Percentiles rank a stretch among this genome's conserved stretches.
phyloP scores from a whole-genome alignment of 2,797 vertebrate genomes.

The Clarias laeviceps region DNA sequence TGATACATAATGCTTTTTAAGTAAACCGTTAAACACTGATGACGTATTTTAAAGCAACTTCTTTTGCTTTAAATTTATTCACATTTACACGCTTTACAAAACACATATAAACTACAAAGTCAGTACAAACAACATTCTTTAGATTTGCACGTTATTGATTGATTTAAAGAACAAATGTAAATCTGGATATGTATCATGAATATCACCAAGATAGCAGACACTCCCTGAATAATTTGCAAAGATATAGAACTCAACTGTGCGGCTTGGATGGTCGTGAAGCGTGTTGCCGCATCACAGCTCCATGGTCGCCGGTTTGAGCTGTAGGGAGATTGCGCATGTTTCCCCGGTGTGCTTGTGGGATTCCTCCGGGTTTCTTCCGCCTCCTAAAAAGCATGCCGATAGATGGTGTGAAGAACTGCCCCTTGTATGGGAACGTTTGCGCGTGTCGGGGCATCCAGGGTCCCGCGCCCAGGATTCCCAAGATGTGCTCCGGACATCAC shows the following conservation, averaged over 20 bases:
- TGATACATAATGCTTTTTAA: background rate
- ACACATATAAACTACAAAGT: background rate
- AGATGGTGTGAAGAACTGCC: background rate
- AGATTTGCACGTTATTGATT: background rate
- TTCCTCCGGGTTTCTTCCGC: background rate
- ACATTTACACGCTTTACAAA: background rate
- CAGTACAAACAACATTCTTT: background rate
- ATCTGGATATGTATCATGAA: conserved; percentile 8
- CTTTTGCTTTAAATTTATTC: background rate
- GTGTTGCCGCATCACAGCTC: background rate
- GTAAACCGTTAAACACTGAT: background rate
- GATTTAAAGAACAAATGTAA: background rate
- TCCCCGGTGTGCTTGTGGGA: background rate
- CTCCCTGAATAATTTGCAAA: background rate
- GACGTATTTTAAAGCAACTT: background rate
- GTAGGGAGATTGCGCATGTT: background rate
- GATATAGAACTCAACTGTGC: background rate
- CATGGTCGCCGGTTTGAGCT: background rate
- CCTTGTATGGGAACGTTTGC: background rate
- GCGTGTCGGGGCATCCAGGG: background rate
- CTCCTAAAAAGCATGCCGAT: background rate
- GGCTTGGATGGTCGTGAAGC: background rate
- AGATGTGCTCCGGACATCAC: background rate
- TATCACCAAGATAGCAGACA: background rate
- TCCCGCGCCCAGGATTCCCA: background rate